These are phyloP conservation scores for Drosophila subpulchrella DNA, from an alignment of 1,140 invertebrate species.

Conservation along the genomic window DNA sequence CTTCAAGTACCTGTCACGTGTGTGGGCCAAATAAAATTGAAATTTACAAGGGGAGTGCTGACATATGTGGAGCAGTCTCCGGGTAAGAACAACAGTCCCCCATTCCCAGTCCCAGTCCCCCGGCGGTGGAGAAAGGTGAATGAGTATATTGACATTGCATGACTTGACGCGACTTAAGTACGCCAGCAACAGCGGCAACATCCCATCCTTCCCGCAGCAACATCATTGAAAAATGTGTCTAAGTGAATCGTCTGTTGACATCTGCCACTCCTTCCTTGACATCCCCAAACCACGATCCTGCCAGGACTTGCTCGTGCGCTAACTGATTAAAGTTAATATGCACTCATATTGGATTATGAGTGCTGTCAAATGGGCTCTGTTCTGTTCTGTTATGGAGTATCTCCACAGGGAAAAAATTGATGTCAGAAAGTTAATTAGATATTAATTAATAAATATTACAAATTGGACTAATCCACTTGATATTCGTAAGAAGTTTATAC, in stretches of 20 bases:
- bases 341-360: constrained; percentile 66
- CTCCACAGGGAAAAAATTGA: too few relatives aligned
- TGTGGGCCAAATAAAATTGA: constrained; percentile 77
- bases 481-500: too few relatives aligned
- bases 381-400: not conserved
- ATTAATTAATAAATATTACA: too few relatives aligned
- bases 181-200: constrained; percentile 11
- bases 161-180: constrained; percentile 64
- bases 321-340: constrained; percentile 82
- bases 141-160: constrained; percentile 56
- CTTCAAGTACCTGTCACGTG: constrained; percentile 65
- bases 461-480: too few relatives aligned
- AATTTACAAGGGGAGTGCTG: constrained; percentile 54
- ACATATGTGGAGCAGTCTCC: not conserved
- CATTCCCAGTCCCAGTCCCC: not conserved
- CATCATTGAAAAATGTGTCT: constrained; percentile 69
- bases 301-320: constrained; percentile 53
- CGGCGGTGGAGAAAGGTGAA: not conserved
- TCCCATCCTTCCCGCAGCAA: not conserved
- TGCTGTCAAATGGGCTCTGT: constrained; percentile 55
- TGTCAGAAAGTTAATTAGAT: too few relatives aligned
- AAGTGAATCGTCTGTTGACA: constrained; percentile 66
- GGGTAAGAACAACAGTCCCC: not conserved
- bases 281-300: not conserved
- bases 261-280: not conserved